A percentile compares a stretch with the other conserved stretches of the same genome.
Conservation (phyloP, 1,140 invertebrate genomes). For the Neuroterus valhalla region DNA sequence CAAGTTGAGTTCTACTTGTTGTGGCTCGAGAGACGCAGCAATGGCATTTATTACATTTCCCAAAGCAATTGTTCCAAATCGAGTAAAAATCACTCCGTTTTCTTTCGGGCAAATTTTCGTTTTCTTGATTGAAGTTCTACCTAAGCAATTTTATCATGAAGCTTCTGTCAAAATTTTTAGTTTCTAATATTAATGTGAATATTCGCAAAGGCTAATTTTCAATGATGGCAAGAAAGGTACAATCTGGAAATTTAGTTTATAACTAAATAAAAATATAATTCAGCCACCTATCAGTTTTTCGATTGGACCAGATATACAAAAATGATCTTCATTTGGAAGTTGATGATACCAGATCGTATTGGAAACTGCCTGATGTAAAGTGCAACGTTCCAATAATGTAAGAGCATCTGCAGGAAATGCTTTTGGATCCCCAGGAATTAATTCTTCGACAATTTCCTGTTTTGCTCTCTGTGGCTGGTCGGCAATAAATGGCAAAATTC, state of each 20-base stretch:
- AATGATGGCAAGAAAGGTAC: no score
- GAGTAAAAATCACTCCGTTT: conserved; percentile 77
- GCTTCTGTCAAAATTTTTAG: background rate
- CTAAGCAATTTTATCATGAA: conserved; percentile 29
- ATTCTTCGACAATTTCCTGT: conserved; percentile 78
- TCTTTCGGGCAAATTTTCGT: conserved; percentile 76
- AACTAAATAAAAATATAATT: conserved; percentile 2
- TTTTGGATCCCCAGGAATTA: conserved; percentile 75
- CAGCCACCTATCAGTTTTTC: conserved; percentile 59
- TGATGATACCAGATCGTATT: conserved; percentile 76
- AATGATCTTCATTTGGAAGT: conserved; percentile 73
- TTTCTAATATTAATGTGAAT: no score
- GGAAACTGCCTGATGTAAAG: conserved; percentile 78
- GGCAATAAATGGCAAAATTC: conserved; percentile 68
- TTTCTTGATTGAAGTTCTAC: conserved; percentile 54
- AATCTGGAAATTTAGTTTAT: background rate
- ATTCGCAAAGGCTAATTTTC: no score
- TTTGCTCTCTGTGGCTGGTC: conserved; percentile 78
- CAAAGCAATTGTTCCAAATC: conserved; percentile 76
- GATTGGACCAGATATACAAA: conserved; percentile 64
- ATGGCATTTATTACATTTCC: conserved; percentile 78
- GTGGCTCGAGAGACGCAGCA: conserved; percentile 76
- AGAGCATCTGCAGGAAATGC: conserved; percentile 71
- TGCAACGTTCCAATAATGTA: conserved; percentile 75
- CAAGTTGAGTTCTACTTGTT: conserved; percentile 70